phyloP scores from a whole-genome alignment of 2,113 vertebrate species.

The Lasiurus borealis region DNA sequence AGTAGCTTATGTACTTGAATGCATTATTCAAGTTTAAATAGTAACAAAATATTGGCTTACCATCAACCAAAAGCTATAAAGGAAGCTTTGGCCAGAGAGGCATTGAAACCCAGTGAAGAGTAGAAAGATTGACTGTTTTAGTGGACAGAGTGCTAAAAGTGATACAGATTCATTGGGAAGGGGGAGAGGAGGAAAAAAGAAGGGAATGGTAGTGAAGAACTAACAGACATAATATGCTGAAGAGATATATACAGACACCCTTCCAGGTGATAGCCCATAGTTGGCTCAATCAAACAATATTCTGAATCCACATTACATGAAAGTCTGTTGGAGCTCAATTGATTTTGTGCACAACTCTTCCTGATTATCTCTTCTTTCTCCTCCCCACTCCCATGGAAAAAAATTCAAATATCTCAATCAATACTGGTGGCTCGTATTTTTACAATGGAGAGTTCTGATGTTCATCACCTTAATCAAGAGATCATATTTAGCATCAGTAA shows the following conservation, averaged over 20 bases:
- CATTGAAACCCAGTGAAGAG: slow-evolving; percentile 18
- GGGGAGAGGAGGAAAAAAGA: not conserved
- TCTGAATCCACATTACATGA: not conserved
- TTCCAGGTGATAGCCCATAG: not conserved
- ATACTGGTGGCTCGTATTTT: not conserved
- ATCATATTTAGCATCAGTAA: not conserved
- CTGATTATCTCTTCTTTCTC: slow-evolving; percentile 18
- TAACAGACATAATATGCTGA: not conserved
- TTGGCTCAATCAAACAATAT: not conserved
- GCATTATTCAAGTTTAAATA: slow-evolving; percentile 24
- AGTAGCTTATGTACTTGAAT: not conserved
- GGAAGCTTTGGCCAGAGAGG: not conserved
- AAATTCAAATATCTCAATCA: not conserved
- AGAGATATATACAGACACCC: not conserved
- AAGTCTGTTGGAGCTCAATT: not conserved
- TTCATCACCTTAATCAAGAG: not conserved
- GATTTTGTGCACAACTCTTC: slow-evolving; percentile 4
- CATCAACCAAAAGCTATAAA: not conserved
- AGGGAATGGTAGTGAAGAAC: not conserved
- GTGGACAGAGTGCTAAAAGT: not conserved
- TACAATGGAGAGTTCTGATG: not conserved
- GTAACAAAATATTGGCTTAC: not conserved
- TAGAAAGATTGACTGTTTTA: slow-evolving; percentile 22
- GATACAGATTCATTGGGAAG: not conserved
- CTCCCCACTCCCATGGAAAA: not conserved